Evolutionary conservation across 53 echinoderm and acorn worm species (phyloP).

Genomic region (Hippasteria phrygiana): DNA sequence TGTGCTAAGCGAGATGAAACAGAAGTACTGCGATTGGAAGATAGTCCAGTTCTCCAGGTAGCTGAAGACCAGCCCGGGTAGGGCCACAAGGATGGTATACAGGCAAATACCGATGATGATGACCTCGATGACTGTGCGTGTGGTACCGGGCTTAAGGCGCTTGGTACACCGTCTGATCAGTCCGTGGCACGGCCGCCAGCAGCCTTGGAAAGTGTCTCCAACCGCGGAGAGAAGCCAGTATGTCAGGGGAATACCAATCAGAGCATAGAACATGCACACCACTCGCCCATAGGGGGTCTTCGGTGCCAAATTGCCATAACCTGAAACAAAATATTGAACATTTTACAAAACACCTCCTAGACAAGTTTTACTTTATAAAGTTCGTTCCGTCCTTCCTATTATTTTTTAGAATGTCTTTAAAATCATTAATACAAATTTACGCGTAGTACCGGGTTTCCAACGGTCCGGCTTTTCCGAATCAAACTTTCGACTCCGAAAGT

Average conservation of each 20-base stretch:
- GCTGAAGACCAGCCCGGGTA: conserved; percentile 65
- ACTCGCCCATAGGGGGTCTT: conserved; percentile 66
- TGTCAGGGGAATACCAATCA: conserved; percentile 74
- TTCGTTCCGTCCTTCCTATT: no score
- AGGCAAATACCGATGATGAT: conserved; percentile 36
- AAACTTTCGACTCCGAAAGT: no score
- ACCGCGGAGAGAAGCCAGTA: conserved; percentile 70
- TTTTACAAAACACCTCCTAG: not conserved
- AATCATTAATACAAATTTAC: no score
- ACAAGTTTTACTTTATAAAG: no score
- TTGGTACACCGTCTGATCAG: conserved; percentile 29
- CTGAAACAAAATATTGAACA: conserved; percentile 32
- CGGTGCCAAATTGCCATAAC: conserved; percentile 75
- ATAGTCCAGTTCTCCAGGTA: conserved; percentile 70
- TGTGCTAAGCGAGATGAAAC: conserved; percentile 75
- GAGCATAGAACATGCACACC: conserved; percentile 75
- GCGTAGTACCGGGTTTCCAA: no score
- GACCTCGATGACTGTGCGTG: conserved; percentile 41
- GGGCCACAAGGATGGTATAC: conserved; percentile 62
- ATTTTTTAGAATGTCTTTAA: no score
- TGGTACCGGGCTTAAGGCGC: conserved; percentile 18
- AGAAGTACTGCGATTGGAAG: conserved; percentile 70
- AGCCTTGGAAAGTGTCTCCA: conserved; percentile 67
- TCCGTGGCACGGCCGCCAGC: conserved; percentile 51
- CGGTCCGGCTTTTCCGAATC: no score